Percentiles rank a stretch among this genome's conserved stretches.
phyloP scores from a whole-genome alignment of 2,113 vertebrate species.

The Quiscalus mexicanus region DNA sequence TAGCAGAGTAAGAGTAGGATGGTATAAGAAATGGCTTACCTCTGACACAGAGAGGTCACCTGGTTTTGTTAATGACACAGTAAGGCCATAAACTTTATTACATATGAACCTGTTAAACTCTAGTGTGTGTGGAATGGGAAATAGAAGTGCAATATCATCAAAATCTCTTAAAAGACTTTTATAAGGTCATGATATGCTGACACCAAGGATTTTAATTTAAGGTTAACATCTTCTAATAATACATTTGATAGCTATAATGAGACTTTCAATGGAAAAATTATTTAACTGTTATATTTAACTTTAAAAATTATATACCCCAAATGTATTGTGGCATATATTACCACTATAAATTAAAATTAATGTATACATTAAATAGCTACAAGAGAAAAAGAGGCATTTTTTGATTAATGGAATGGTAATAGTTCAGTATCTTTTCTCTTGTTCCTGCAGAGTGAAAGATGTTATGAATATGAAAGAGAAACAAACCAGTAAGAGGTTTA shows the following conservation, averaged over 20 bases:
- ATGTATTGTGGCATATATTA: neutral
- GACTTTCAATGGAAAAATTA: neutral
- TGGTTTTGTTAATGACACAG: neutral
- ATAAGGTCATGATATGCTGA: neutral
- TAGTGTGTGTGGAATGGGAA: neutral
- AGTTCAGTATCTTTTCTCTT: neutral
- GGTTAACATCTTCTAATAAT: neutral
- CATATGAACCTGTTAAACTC: neutral
- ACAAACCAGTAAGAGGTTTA: neutral
- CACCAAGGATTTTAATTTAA: neutral
- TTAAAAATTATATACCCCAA: neutral
- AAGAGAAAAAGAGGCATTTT: neutral
- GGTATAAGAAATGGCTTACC: neutral
- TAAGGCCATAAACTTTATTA: neutral
- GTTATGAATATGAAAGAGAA: neutral
- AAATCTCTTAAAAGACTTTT: neutral
- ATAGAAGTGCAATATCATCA: neutral
- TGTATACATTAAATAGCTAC: neutral
- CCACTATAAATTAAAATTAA: neutral
- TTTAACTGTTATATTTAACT: neutral
- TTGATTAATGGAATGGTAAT: neutral
- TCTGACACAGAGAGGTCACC: neutral
- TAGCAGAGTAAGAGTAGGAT: neutral
- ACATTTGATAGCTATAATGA: neutral
- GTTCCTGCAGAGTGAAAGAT: neutral